Evolutionary conservation across 1,140 invertebrate genomes (phyloP), one percentile per base, ranked within the genome.

Genomic region (Anastatus disparis): DNA sequence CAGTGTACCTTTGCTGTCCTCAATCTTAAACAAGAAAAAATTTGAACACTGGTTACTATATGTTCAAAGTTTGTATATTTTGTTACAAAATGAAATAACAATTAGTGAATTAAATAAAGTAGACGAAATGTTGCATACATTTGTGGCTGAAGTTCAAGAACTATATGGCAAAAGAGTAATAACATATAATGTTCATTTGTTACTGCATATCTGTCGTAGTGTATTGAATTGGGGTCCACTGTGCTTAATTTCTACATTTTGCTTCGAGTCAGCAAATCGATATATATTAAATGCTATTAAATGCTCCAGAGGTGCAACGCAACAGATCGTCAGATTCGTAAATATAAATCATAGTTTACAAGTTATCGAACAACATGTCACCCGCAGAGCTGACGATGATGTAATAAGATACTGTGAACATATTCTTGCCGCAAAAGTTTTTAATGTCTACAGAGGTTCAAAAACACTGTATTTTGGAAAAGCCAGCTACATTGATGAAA

Each of bases 171-270:
- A 58, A 66, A 2, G 17, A 9, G 72, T 63, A 35, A 73, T 73
- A 67, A 61, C 42, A 2, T 73, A 59, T 20, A 73, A 70, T 35
- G 62, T 73, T 2, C 72, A 74, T 58, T 63, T 67, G 26, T 27
- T 31, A 74, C 63, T 58, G 72, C 62, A 3, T 10, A n/a, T n/a
- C n/a, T n/a, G n/a, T n/a, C n/a, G n/a, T n/a, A n/a, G n/a, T 15
- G 29, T 3, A 62, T 38, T 62, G 22, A 9, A 42, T 3, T 22
- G n/a, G n/a, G n/a, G n/a, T n/a, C n/a, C n/a, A n/a, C n/a, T n/a
- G n/a, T n/a, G n/a, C n/a, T n/a, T n/a, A 2, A 22, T 46, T 27
- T 46, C 24, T 62, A n/a, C 29, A 26, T 62, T 38, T 46, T 8
- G 40, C 1, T 62, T 44, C n/a, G 42, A 62, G 17, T 46, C 38